Percentiles rank a stretch among this genome's conserved stretches.
These are phyloP conservation scores for Xiphorhynchus erythropygius DNA, from an alignment of 2,797 vertebrate genomes.

Conservation along the genomic window DNA sequence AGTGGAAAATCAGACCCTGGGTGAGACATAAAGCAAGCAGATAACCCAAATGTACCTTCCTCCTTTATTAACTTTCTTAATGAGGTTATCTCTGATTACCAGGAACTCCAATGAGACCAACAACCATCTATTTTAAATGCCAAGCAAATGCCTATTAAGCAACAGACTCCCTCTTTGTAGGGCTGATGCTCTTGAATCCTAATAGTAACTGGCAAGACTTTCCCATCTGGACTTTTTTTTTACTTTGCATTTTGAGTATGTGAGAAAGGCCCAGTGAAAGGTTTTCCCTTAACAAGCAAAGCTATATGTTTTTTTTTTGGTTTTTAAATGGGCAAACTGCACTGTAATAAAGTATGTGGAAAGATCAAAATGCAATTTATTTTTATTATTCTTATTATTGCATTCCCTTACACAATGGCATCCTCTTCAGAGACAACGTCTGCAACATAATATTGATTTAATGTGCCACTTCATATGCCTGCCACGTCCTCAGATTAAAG, in stretches of 20 bases:
- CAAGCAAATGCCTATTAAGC: background rate
- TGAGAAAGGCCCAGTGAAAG: background rate
- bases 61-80: conserved; percentile 31
- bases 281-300: conserved; percentile 23
- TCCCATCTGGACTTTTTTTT: background rate
- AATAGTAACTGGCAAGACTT: conserved; percentile 18
- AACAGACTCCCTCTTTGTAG: background rate
- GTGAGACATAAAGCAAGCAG: background rate
- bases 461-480: conserved; percentile 29
- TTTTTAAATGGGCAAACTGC: background rate
- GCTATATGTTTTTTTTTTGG: background rate
- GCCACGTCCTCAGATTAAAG: conserved; percentile 58
- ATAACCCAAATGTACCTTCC: conserved; percentile 18
- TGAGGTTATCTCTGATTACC: conserved; percentile 29
- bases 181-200: background rate
- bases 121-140: conserved; percentile 36
- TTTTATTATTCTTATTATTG: conserved; percentile 59
- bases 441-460: conserved; percentile 64
- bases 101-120: conserved; percentile 29
- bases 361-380: conserved; percentile 58
- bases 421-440: conserved; percentile 33
- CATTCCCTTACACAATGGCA: conserved; percentile 42
- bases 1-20: conserved; percentile 7
- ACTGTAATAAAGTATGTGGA: background rate
- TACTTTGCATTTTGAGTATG: conserved; percentile 3